Percentiles rank a stretch among this genome's conserved stretches.
These are phyloP conservation scores for Philereme vetulata DNA, from an alignment of 2,888 invertebrate species.

Conservation along the genomic window DNA sequence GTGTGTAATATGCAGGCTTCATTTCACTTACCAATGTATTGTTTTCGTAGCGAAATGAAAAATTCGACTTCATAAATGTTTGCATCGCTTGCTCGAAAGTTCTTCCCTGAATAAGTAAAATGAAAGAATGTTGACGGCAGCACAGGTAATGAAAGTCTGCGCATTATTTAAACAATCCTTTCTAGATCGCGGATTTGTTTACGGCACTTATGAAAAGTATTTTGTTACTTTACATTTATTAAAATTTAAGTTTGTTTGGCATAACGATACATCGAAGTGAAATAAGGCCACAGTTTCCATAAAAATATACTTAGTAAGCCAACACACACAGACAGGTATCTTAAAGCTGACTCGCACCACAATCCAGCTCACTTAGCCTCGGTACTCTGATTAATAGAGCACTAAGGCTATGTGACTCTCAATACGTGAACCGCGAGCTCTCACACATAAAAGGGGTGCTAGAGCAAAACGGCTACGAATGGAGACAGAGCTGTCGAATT, in stretches of 20 bases:
- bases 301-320: neutral
- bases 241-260: no score
- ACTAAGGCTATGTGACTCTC: no score
- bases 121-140: conserved; percentile 16
- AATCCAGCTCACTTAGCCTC: no score
- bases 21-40: conserved; percentile 52
- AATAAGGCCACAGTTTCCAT: neutral
- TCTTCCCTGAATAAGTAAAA: conserved; percentile 33
- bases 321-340: no score
- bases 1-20: conserved; percentile 58
- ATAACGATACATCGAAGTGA: neutral
- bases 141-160: conserved; percentile 19
- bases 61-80: conserved; percentile 55
- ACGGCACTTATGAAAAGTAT: no score
- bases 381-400: no score
- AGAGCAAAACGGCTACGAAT: no score
- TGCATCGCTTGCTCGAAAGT: conserved; percentile 37
- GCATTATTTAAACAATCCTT: conserved; percentile 15
- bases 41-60: conserved; percentile 63
- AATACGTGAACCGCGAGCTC: no score
- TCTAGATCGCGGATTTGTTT: conserved; percentile 6
- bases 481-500: no score
- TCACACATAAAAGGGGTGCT: no score
- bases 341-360: no score
- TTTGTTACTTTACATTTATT: no score